phyloP scores from a whole-genome alignment of 1,140 invertebrate species.

The Leptopilina clavipes region DNA sequence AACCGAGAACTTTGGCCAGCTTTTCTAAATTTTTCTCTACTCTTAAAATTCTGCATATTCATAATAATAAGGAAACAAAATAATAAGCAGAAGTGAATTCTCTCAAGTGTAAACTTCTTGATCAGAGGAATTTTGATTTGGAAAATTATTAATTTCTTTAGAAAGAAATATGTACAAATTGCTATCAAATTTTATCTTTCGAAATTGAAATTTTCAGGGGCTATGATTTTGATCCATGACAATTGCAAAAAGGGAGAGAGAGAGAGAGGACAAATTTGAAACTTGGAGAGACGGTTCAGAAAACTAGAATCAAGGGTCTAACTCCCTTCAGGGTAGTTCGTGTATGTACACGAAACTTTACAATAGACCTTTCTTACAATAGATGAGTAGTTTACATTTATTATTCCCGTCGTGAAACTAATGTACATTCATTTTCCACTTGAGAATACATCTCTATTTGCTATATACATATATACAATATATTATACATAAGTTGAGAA shows the following conservation, averaged over 20 bases:
- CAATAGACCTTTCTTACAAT: constrained; percentile 63
- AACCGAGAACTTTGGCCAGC: constrained; percentile 5
- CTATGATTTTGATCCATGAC: background rate
- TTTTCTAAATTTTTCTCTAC: constrained; percentile 3
- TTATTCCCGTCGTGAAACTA: constrained; percentile 63
- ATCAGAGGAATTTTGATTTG: too few species aligned
- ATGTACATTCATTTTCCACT: background rate
- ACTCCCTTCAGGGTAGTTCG: constrained; percentile 33
- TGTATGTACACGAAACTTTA: constrained; percentile 60
- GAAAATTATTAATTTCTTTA: too few species aligned
- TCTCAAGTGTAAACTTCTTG: too few species aligned
- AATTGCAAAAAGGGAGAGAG: background rate
- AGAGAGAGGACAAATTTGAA: background rate
- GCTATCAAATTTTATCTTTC: background rate
- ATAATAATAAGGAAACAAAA: too few species aligned
- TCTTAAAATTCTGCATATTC: too few species aligned
- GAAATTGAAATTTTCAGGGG: too few species aligned
- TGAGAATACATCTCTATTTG: background rate
- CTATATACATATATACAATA: background rate
- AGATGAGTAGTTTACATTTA: constrained; percentile 64
- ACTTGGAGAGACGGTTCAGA: constrained; percentile 15
- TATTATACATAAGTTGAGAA: background rate
- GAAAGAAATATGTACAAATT: background rate
- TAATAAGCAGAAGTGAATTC: too few species aligned
- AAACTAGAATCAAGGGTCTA: constrained; percentile 19